These are phyloP conservation scores for Monarcha castaneiventris DNA, from an alignment of 2,113 vertebrate genomes.

Conservation along the genomic window DNA sequence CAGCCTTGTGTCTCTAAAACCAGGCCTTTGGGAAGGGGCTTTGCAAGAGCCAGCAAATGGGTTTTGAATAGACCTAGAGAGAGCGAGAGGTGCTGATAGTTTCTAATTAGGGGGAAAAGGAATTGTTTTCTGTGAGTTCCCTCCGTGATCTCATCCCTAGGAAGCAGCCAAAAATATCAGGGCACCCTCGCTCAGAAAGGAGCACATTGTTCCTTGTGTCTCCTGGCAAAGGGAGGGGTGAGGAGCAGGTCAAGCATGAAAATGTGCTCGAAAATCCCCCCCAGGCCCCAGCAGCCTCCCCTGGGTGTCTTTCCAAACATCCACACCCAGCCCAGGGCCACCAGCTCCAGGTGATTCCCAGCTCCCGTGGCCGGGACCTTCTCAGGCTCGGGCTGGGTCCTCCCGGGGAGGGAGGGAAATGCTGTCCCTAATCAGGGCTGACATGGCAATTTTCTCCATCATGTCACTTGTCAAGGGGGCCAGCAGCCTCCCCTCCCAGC, in stretches of 20 bases:
- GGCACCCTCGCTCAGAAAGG: not conserved
- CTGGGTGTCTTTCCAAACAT: not conserved
- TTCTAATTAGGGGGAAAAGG: not conserved
- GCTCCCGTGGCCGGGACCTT: not conserved
- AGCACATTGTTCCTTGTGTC: not conserved
- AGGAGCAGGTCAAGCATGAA: slow-evolving; percentile 39
- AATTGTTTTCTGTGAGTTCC: not conserved
- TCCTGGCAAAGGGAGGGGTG: not conserved
- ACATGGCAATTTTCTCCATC: slow-evolving; percentile 59
- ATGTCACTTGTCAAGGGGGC: slow-evolving; percentile 58
- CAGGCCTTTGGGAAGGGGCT: not conserved
- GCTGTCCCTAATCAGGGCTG: slow-evolving; percentile 23
- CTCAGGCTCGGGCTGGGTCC: not conserved
- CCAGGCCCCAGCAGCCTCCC: not conserved
- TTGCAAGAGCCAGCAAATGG: not conserved
- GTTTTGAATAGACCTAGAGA: not conserved
- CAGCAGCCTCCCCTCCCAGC: not conserved
- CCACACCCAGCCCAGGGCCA: not conserved
- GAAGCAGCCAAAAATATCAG: not conserved
- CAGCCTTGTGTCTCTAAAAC: not conserved
- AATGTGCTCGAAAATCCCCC: not conserved
- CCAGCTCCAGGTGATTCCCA: slow-evolving; percentile 14
- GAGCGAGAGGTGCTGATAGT: not conserved
- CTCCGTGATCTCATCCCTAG: not conserved
- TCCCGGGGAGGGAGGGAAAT: not conserved